Evolutionary conservation across 2,888 invertebrate species (phyloP).

Genomic region (Perizoma flavofasciatum): DNA sequence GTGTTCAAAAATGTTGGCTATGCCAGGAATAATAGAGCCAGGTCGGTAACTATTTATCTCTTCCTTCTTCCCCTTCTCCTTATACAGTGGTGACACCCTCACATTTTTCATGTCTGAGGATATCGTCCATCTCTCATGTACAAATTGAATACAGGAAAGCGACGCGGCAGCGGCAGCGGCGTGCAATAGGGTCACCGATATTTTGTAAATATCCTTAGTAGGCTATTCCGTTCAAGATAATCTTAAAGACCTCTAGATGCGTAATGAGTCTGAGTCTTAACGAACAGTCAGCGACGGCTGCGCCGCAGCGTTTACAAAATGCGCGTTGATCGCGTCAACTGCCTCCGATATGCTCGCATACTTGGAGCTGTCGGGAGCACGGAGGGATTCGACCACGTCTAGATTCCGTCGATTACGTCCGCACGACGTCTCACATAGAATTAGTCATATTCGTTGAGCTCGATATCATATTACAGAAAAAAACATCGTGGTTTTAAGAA

Average conservation of each 20-base stretch:
- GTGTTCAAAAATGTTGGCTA: not conserved
- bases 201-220: not conserved
- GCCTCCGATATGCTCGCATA: not conserved
- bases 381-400: not conserved
- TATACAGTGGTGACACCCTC: too few species aligned
- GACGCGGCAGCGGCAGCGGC: not conserved
- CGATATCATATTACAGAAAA: not conserved
- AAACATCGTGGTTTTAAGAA: not conserved
- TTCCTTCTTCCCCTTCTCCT: too few species aligned
- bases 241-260: not conserved
- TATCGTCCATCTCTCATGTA: too few species aligned
- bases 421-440: not conserved
- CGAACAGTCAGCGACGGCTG: not conserved
- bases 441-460: not conserved
- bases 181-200: not conserved
- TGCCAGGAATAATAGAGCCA: not conserved
- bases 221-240: not conserved
- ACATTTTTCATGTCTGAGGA: too few species aligned
- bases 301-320: not conserved
- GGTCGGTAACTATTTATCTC: not conserved
- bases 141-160: not conserved
- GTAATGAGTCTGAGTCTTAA: not conserved
- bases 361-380: not conserved
- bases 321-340: not conserved
- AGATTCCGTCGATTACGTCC: not conserved